Evolutionary conservation across 2,797 vertebrate species (phyloP).

Genomic region (Brachyalestes nurse): DNA sequence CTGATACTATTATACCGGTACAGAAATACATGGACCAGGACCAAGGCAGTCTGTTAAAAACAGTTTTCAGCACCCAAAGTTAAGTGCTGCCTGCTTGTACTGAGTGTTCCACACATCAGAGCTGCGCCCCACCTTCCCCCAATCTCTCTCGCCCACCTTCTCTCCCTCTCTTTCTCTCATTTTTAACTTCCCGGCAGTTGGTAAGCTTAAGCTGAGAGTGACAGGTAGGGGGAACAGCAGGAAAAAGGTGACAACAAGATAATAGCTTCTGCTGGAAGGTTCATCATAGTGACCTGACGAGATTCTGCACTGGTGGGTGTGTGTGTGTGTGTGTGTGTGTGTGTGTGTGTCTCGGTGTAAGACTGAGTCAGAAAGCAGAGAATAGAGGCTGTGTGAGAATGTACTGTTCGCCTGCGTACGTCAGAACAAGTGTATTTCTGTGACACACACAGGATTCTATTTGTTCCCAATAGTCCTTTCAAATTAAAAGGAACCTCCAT

Average conservation of each 20-base stretch:
- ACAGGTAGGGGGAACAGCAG: conserved; percentile 51
- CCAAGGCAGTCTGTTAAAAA: conserved; percentile 37
- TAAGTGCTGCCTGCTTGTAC: conserved; percentile 51
- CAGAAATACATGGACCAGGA: neutral
- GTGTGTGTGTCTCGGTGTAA: conserved; percentile 21
- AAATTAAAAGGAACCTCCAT: conserved; percentile 78
- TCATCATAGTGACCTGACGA: conserved; percentile 62
- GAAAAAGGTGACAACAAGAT: conserved; percentile 68
- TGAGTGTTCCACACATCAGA: conserved; percentile 45
- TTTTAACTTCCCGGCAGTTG: conserved; percentile 48
- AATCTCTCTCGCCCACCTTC: neutral
- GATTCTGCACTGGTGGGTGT: conserved; percentile 39
- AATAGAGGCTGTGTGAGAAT: neutral
- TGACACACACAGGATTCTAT: conserved; percentile 52
- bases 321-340: conserved; percentile 38
- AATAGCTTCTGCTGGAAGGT: conserved; percentile 67
- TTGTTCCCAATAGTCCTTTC: conserved; percentile 72
- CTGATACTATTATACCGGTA: neutral
- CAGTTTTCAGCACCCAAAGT: conserved; percentile 42
- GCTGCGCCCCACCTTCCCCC: neutral
- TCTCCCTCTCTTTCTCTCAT: neutral
- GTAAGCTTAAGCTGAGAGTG: conserved; percentile 61
- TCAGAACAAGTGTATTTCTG: conserved; percentile 21
- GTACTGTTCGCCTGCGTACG: neutral
- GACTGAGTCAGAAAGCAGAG: conserved; percentile 8